Conservation (phyloP, 2,888 invertebrate genomes). For the Drosophila setosimentum region DNA sequence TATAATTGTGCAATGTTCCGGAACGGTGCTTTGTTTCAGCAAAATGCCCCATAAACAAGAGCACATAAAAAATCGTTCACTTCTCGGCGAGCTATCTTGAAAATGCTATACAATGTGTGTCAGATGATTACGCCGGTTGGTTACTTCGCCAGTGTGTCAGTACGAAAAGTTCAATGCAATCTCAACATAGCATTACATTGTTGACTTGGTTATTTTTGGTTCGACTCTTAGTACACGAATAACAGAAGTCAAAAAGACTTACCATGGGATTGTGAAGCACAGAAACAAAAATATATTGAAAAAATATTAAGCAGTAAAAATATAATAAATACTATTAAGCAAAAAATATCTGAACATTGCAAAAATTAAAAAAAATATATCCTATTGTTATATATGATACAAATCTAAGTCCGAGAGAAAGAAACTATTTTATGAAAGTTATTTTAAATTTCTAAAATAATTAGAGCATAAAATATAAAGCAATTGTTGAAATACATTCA, state of each 20-base stretch:
- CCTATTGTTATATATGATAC: no score
- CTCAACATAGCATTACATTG: slow-evolving; percentile 12
- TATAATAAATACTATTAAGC: neutral
- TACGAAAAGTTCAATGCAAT: slow-evolving; percentile 28
- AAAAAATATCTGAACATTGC: neutral
- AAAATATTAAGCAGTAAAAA: neutral
- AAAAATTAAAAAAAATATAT: neutral
- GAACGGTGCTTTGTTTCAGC: slow-evolving; percentile 77
- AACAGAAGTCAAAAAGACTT: neutral
- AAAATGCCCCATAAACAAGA: slow-evolving; percentile 68
- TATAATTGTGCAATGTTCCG: slow-evolving; percentile 80
- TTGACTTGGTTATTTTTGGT: neutral
- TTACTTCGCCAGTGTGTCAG: slow-evolving; percentile 35
- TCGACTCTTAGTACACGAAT: neutral
- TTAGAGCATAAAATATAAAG: neutral
- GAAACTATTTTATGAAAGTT: neutral
- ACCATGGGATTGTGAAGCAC: neutral
- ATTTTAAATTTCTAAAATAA: neutral
- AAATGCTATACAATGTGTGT: slow-evolving; percentile 62
- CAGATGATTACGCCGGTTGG: slow-evolving; percentile 62
- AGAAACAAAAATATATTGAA: no score
- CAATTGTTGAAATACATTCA: neutral
- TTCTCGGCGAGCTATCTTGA: slow-evolving; percentile 28
- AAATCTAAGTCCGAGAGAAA: neutral
- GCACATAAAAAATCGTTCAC: slow-evolving; percentile 56